Evolutionary conservation across 2,888 invertebrate genomes (phyloP), one percentile per base, ranked within the genome.

Genomic region (Drosophila mercatorum): DNA sequence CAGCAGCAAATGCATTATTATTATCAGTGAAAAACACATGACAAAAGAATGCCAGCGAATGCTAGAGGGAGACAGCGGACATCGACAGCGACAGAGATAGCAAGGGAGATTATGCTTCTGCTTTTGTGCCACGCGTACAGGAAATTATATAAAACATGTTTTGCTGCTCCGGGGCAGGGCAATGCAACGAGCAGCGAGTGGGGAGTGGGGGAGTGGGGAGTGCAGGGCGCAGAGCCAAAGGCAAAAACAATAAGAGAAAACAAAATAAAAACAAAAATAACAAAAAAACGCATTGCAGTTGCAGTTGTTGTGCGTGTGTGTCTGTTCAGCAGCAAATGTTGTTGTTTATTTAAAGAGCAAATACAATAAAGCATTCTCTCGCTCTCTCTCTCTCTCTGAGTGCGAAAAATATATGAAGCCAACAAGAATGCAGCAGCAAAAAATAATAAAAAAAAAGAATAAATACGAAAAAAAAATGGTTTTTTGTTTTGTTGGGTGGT

Each of bases 141-240:
- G 81, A 88, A 91, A 91, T 90, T 87, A 85, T 90, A 87, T 90
- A 85, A 86, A 83, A 83, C 88, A 85, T 88, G 88, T 83, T 82
- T 68, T 78, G 69, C 72, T 64, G 58, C 56, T 49, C 31, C 28
- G 49, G 28, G 47, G 58, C 58, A 47, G 58, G 58, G 58, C 58
- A 17, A 26, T 26, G 38, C 46, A 58, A 17, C 17, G 57, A 34
- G 38, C 5, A 31, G 22, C 0, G 22, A 14, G 52, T 5, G 0
- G 6, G 2, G 5, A 8, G 6, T 43, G 4, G 28, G 28, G 11
- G 34, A 28, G 14, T 3, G 7, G 51, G 44, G 31, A 34, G 43
- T 34, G 58, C 53, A 55, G 40, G 41, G 46, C 40, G 55, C 60
- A 58, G 26, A 46, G 62, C 67, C 62, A 61, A 61, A 53, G 62